Evolutionary conservation across 2,113 vertebrate genomes (phyloP), one percentile per base, ranked within the genome.

Genomic region (Microtus pennsylvanicus): DNA sequence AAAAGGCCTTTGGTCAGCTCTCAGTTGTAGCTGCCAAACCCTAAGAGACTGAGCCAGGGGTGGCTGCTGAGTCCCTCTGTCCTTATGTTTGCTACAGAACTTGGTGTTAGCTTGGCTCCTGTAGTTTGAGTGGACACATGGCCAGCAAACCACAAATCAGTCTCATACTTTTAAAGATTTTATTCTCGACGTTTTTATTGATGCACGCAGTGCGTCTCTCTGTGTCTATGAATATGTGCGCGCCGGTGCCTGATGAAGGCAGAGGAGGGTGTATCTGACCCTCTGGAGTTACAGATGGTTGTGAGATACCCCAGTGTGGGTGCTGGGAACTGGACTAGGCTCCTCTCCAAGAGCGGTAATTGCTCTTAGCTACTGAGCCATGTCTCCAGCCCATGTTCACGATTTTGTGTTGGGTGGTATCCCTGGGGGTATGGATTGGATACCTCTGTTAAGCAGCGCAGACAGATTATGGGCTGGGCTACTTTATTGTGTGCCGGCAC

Each of bases 101-200:
- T 33, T 24, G 3, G 67, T 24, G 28, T 87, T 55, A n/a, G n/a
- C 0, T 0, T 50, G 58, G 35, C 42, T 45, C 10, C 0, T 5
- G 33, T 2, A 13, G 5, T 2, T n/a, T 28, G 7, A 3, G 21
- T 38, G 67, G 26, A 1, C 12, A 33, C 42, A 4, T 47, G 82
- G 38, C 83, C 45, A 45, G 12, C 42, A 33, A 22, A 67, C 63
- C 42, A 6, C 83, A 75, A 52, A 55, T 35, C 33, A 47, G 26
- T 70, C 45, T 52, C 47, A 70, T 17, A 72, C 17, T 69, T 69
- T 24, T 50, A 50, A 87, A 87, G 83, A 45, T 24, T 87, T 86
- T 7, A 50, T 13, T 45, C 33, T 50, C 19, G 35, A 87, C 22
- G 7, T 72, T 26, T 52, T 52, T 70, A 50, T n/a, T 24, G 50